Evolutionary conservation across 2,797 vertebrate species (phyloP), one percentile per base, ranked within the genome.

Genomic region (Danio kyathit): DNA sequence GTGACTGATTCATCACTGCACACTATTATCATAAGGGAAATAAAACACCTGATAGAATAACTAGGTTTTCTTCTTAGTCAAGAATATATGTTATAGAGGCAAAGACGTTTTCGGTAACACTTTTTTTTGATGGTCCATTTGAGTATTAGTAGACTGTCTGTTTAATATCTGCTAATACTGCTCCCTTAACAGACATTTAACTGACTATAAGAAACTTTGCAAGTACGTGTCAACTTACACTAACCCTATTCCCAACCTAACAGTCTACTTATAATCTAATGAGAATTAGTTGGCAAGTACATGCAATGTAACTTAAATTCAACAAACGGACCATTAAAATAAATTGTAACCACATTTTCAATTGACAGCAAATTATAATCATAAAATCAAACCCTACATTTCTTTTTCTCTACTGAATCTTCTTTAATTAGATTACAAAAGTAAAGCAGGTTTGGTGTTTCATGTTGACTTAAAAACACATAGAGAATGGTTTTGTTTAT

Each of bases 401-500:
- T 69, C 1, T 29, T 70, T 52, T 1, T 29, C 29, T 9, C n/a
- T 38, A 52, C 7, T 40, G 66, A 52, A 70, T 16, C 21, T n/a
- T 69, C 21, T n/a, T 69, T 14, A 49, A 10, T 51, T 38, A 14
- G 46, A 12, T 21, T 40, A n/a, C 6, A 29, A 70, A 70, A 70
- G 66, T 70, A 70, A 70, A 70, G 52, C 29, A 16, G 14, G 48
- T 40, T 52, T 40, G 16, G 16, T 29, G 40, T 40, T 52, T 70
- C 21, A 70, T 52, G 67, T 70, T 52, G 49, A 52, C 67, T 52
- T 70, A 38, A 52, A 69, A 69, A 40, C 2, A 52, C 21, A 40
- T 40, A 29, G 48, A 51, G 29, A 69, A 69, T 1, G 7, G 16
- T 79, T 70, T 51, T 12, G 16, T 79, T 70, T 51, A 19, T 79